Percentiles rank a stretch among this genome's conserved stretches.
Evolutionary conservation across 2,888 invertebrate species (phyloP).

Genomic region (Melieria crassipennis): DNA sequence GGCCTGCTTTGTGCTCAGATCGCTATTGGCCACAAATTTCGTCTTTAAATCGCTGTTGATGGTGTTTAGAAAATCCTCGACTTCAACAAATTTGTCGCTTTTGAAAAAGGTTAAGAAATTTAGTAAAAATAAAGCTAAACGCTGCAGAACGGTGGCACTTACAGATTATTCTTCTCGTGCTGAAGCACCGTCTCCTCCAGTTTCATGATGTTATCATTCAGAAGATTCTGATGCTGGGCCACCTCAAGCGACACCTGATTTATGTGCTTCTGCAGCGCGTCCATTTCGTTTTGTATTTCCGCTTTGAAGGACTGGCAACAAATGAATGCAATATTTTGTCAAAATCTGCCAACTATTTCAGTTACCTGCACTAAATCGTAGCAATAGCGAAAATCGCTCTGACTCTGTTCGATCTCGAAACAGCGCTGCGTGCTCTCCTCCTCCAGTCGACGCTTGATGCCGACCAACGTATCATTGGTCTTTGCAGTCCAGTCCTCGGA

Average conservation of each 20-base stretch:
- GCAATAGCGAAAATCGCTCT: slow-evolving; percentile 69
- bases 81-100: slow-evolving; percentile 57
- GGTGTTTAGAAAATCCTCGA: slow-evolving; percentile 56
- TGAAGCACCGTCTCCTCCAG: slow-evolving; percentile 58
- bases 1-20: slow-evolving; percentile 66
- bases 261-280: slow-evolving; percentile 55
- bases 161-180: slow-evolving; percentile 56
- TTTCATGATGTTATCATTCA: slow-evolving; percentile 61
- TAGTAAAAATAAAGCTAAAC: background rate
- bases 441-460: slow-evolving; percentile 67
- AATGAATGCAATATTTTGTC: background rate
- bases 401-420: slow-evolving; percentile 69
- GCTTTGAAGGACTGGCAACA: slow-evolving; percentile 51
- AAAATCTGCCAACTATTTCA: background rate
- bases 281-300: slow-evolving; percentile 53
- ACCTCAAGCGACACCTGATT: slow-evolving; percentile 56
- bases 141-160: slow-evolving; percentile 18
- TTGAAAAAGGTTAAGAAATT: background rate
- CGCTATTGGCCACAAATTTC: slow-evolving; percentile 53
- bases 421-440: slow-evolving; percentile 68
- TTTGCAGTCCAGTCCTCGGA: slow-evolving; percentile 62
- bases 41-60: slow-evolving; percentile 58
- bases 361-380: slow-evolving; percentile 67
- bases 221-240: slow-evolving; percentile 54
- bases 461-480: slow-evolving; percentile 62